These are phyloP conservation scores for Ochotona curzoniae DNA, from an alignment of 2,113 vertebrate genomes.

Conservation along the genomic window DNA sequence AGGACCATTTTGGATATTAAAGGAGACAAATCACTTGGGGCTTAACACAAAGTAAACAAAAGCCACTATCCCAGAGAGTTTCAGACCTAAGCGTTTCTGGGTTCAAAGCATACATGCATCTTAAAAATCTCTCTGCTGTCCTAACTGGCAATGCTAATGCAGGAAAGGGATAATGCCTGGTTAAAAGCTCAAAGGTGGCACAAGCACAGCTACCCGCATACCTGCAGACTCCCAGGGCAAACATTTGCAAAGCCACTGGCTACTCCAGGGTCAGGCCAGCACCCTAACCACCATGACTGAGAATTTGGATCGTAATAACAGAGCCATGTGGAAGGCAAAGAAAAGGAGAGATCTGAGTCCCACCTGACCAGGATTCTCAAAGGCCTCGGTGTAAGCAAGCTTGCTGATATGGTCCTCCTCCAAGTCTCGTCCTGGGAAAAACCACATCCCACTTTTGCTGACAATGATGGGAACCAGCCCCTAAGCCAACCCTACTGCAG, in stretches of 20 bases:
- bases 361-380: neutral
- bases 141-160: neutral
- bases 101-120: neutral
- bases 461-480: neutral
- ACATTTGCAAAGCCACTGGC: rapidly evolving
- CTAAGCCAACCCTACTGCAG: no score
- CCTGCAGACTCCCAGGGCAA: neutral
- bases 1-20: neutral
- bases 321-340: neutral
- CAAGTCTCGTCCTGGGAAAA: neutral
- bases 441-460: neutral
- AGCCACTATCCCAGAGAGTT: neutral
- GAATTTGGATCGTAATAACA: neutral
- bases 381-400: neutral
- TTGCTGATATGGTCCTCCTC: neutral
- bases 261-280: neutral
- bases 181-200: no score
- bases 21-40: neutral
- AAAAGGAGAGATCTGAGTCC: neutral
- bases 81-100: neutral
- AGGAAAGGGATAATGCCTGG: no score
- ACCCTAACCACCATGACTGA: neutral
- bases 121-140: neutral
- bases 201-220: rapidly evolving
- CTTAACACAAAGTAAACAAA: neutral